Evolutionary conservation across 2,113 vertebrate species (phyloP), one percentile per base, ranked within the genome.

Genomic region (Chinchilla lanigera): DNA sequence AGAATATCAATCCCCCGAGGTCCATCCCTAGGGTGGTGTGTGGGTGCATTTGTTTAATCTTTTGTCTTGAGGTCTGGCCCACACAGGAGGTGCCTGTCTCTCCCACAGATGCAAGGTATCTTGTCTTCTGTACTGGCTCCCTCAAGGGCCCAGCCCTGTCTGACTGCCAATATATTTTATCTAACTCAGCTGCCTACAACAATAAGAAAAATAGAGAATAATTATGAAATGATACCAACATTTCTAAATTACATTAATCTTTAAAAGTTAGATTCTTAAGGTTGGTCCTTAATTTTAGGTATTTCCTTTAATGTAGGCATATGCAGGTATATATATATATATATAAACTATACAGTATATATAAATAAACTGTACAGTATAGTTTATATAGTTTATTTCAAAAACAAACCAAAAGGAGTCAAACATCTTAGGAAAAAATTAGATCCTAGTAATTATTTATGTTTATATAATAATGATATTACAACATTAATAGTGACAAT

Each of bases 281-380:
- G 8, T 7, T 89, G 14, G 9, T 28, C 22, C 89, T 94, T 83
- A 71, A 58, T 86, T 92, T 80, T 65, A 90, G 26, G 10, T 87
- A 91, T 82, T 92, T 95, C 7, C 54, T 92, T 96, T 85, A 78
- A 65, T 90, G 9, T 93, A 87, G 41, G n/a, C 78, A 73, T 67
- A 80, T 61, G 28, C 16, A 61, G 38, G 16, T 54, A 77, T 95
- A 96, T 20, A 73, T 1, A 47, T 12, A 56, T 30, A n/a, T n/a
- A n/a, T n/a, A n/a, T n/a, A n/a, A n/a, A n/a, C n/a, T n/a, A n/a
- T n/a, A n/a, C n/a, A n/a, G n/a, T n/a, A n/a, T n/a, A n/a, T n/a
- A n/a, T n/a, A n/a, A n/a, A n/a, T n/a, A n/a, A n/a, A n/a, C n/a
- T n/a, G n/a, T n/a, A n/a, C n/a, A n/a, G n/a, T n/a, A n/a, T n/a